Evolutionary conservation across 1,140 invertebrate species (phyloP), one percentile per base, ranked within the genome.

Genomic region (Listronotus oregonensis): DNA sequence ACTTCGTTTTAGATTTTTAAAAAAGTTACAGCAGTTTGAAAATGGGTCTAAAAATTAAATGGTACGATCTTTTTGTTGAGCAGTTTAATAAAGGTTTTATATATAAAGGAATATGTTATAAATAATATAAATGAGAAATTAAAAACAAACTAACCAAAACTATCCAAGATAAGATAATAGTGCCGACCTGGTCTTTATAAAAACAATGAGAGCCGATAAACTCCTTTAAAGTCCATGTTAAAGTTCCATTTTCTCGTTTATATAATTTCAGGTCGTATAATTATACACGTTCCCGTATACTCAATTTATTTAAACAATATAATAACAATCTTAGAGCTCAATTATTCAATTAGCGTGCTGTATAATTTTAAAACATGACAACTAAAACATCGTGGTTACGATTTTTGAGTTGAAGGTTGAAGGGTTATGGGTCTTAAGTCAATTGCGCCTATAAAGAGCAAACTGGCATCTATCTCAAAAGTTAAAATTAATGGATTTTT

Each of bases 281-380:
- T 51, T 51, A 51, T 51, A 51, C 9, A 18, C 15, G 49, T 31
- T 32, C 15, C 6, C 21, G 49, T 27, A 51, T 51, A 51, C 27
- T 18, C 49, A 51, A 51, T 51, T 51, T 51, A 51, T 51, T 51
- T 51, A 51, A 51, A 51, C 49, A 51, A 51, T 51, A 51, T 51
- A 51, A 51, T 51, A 51, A 51, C 49, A 34, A 51, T 51, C 49
- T 51, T 34, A 27, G 31, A 10, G 31, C 27, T 27, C 49, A 51
- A 51, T 51, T 51, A 51, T 51, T 51, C 49, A 51, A 51, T 51
- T 51, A 51, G 49, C 8, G 27, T 51, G 49, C 49, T 12, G 9
- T 51, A 51, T 51, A 51, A 51, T 51, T 32, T 51, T 32, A 27
- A 27, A 37, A 31, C 49, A 18, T 51, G 49, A 51, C 49, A 51